Evolutionary conservation across 2,113 vertebrate species (phyloP).

Genomic region (Brachyhypopomus occidentalis): DNA sequence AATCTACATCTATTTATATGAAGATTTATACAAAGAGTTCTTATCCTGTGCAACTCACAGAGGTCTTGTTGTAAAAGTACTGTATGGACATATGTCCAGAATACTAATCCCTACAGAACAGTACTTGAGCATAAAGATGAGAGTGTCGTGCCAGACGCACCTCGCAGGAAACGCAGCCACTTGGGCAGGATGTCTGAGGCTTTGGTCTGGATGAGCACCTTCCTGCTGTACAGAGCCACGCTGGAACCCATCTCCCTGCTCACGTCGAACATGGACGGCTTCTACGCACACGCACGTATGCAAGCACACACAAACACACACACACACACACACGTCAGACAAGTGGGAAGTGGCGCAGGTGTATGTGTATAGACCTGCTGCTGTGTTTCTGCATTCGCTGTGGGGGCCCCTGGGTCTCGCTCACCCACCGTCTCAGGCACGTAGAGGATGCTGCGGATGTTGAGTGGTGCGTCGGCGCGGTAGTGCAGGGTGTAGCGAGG

Average conservation of each 20-base stretch:
- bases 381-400: neutral
- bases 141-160: constrained; percentile 60
- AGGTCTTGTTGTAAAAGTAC: neutral
- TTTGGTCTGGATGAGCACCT: constrained; percentile 95
- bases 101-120: too few relatives aligned
- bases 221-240: constrained; percentile 90
- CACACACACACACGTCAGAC: neutral
- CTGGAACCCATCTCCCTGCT: constrained; percentile 93
- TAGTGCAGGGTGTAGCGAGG: constrained; percentile 94
- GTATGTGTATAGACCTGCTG: neutral
- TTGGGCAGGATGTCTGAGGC: constrained; percentile 91
- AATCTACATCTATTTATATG: too few relatives aligned
- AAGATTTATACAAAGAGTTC: too few relatives aligned
- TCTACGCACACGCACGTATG: constrained; percentile 70
- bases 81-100: too few relatives aligned
- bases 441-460: constrained; percentile 95
- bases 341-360: neutral
- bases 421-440: constrained; percentile 82
- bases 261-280: constrained; percentile 94
- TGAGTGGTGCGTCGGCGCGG: constrained; percentile 88
- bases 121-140: neutral
- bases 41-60: too few relatives aligned
- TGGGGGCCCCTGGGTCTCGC: neutral
- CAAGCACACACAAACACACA: neutral
- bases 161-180: constrained; percentile 93